A percentile compares a stretch with the other conserved stretches of the same genome.
phyloP scores from a whole-genome alignment of 2,113 vertebrate genomes.

The Sylvietta virens region DNA sequence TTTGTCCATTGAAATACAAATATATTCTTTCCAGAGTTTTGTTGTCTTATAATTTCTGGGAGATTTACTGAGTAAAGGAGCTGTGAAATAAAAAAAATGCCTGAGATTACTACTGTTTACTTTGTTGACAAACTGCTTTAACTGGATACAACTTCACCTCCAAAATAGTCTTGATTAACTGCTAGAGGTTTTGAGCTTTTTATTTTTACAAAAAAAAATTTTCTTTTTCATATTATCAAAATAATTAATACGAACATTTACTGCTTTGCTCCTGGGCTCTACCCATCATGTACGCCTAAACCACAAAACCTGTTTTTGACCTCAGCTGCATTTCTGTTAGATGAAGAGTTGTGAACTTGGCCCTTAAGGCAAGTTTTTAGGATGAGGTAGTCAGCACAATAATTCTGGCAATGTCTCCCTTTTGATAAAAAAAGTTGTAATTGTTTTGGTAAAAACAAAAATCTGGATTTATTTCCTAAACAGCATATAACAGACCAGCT shows the following conservation, averaged over 20 bases:
- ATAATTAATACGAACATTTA: neutral
- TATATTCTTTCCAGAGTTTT: neutral
- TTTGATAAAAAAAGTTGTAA: neutral
- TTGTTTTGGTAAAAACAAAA: neutral
- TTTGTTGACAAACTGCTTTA: neutral
- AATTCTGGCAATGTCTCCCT: neutral
- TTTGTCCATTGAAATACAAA: neutral
- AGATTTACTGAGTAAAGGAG: neutral
- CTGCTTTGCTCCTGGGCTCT: neutral
- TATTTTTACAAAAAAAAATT: neutral
- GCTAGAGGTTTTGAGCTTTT: neutral
- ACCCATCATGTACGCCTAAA: neutral
- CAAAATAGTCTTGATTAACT: neutral
- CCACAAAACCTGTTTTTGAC: neutral
- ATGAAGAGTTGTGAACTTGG: neutral
- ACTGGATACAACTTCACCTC: neutral
- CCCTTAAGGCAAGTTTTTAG: neutral
- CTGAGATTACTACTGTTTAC: neutral
- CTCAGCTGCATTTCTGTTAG: neutral
- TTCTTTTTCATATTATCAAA: neutral
- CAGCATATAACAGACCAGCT: neutral
- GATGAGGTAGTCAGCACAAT: neutral
- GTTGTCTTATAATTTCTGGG: neutral
- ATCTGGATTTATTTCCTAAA: neutral
- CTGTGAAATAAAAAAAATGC: neutral